Evolutionary conservation across 2,113 vertebrate genomes (phyloP), one percentile per base, ranked within the genome.

Genomic region (Callithrix jacchus): DNA sequence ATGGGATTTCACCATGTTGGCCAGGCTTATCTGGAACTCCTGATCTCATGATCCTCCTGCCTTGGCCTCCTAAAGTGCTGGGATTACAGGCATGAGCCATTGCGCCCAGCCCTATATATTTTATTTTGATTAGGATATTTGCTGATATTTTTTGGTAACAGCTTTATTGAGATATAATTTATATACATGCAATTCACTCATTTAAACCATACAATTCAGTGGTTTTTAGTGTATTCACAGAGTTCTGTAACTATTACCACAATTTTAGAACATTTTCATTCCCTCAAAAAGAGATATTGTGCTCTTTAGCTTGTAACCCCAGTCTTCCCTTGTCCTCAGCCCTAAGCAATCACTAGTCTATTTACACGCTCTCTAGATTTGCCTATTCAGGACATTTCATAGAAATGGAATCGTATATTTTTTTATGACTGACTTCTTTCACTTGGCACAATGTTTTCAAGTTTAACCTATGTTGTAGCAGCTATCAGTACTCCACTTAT

Each of bases 111-210:
- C 52, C 52, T 52, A 52, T 52, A 52, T 17, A 52, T 88, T 93
- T 86, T 71, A 54, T 83, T 94, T 86, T 91, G 66, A 73, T 77
- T 89, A 73, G 37, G 32, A 30, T 96, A 64, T 91, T 77, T 93
- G 21, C 35, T 86, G 42, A 40, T 42, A 32, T 45, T 92, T 92
- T 89, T 81, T 0, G 14, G 61, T 54, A 87, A 70, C 6, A 74
- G 23, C 20, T 87, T 93, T 84, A 49, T 37, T 52, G 77, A 89
- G 52, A 56, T 89, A 47, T 73, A 74, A 61, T 47, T 80, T 17
- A 58, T 6, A 73, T 58, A 68, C 0, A 73, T 49, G 86, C 18
- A 81, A 40, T 54, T n/a, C 5, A 92, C 11, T 80, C 30, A 45
- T 45, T 93, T 93, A 52, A 83, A 74, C 5, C 82, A 35, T 87